Percentiles rank a stretch among this genome's conserved stretches.
Conservation (phyloP, 1,140 invertebrate genomes). For the Catajapyx aquilonaris region DNA sequence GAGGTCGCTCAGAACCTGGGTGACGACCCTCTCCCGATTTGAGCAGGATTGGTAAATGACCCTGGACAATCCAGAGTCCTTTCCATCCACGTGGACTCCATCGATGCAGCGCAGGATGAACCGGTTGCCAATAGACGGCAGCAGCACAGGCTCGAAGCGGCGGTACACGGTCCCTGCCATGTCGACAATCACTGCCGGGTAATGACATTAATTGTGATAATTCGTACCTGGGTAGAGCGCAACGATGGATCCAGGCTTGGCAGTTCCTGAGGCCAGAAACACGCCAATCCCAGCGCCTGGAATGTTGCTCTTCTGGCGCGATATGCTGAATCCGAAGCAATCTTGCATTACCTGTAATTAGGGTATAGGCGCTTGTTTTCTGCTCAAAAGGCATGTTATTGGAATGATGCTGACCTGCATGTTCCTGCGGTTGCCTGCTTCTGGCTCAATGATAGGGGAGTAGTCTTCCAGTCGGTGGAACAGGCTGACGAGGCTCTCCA, state of each 20-base stretch:
- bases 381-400: no score
- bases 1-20: no score
- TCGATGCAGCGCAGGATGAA: slow-evolving; percentile 26
- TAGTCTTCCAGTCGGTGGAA: no score
- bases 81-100: slow-evolving; percentile 24
- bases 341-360: no score
- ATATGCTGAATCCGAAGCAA: no score
- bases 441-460: no score
- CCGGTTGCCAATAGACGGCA: slow-evolving; percentile 23
- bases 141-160: slow-evolving; percentile 22
- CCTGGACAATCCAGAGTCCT: slow-evolving; percentile 22
- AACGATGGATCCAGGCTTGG: slow-evolving; percentile 8
- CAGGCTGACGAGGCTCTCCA: no score
- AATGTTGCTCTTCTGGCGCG: no score
- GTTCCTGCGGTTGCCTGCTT: no score
- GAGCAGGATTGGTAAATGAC: slow-evolving; percentile 22
- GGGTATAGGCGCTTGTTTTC: no score
- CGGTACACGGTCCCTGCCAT: slow-evolving; percentile 18
- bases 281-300: slow-evolving; percentile 9
- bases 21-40: no score
- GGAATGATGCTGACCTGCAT: no score
- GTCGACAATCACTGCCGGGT: not conserved
- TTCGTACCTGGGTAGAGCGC: slow-evolving; percentile 9
- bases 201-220: not conserved
- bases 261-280: slow-evolving; percentile 7